phyloP scores from a whole-genome alignment of 1,140 invertebrate species.

The Cotesia vestalis region DNA sequence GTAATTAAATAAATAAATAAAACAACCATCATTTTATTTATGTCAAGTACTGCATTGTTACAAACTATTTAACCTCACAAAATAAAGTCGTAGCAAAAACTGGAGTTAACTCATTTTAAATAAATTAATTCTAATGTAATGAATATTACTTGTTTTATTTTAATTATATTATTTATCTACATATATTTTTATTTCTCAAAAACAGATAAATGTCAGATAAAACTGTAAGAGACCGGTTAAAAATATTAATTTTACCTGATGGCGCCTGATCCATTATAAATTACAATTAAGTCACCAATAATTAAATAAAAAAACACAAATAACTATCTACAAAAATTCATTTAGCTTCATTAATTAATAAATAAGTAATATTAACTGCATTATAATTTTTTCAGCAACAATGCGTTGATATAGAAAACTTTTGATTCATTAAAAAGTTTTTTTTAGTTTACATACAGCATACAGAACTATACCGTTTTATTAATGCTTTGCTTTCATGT shows the following conservation, averaged over 20 bases:
- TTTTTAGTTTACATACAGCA: too few relatives aligned
- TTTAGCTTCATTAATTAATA: too few relatives aligned
- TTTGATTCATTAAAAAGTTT: too few relatives aligned
- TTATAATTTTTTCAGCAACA: too few relatives aligned
- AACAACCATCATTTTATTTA: neutral
- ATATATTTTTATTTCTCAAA: constrained; percentile 32
- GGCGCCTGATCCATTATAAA: constrained; percentile 52
- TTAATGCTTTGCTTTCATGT: too few relatives aligned
- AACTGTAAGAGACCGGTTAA: constrained; percentile 31
- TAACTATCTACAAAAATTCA: too few relatives aligned
- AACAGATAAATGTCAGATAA: constrained; percentile 32
- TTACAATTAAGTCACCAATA: constrained; percentile 14
- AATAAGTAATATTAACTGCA: too few relatives aligned
- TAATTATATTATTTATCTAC: constrained; percentile 24
- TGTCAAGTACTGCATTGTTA: constrained; percentile 4
- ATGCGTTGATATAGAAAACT: too few relatives aligned
- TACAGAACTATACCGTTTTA: too few relatives aligned
- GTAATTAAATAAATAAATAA: constrained; percentile 41
- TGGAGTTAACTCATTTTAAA: constrained; percentile 28
- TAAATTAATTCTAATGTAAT: neutral
- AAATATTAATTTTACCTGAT: constrained; percentile 46
- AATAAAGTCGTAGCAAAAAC: neutral
- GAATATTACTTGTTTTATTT: neutral
- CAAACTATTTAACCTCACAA: constrained; percentile 24
- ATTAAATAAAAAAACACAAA: too few relatives aligned